Evolutionary conservation across 2,888 invertebrate species (phyloP).

Genomic region (Beris chalybata): DNA sequence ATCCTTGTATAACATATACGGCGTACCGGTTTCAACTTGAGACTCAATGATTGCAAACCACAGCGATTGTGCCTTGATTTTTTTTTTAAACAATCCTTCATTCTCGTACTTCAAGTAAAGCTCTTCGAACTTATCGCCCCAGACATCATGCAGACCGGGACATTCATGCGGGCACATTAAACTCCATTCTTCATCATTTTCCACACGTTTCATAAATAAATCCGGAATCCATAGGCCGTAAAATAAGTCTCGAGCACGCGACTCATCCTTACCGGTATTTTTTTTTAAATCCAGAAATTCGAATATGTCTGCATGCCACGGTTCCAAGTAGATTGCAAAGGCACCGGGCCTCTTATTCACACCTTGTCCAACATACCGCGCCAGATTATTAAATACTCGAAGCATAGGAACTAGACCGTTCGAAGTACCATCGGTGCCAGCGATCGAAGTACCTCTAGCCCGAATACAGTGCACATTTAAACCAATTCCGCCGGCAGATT

Average conservation of each 20-base stretch:
- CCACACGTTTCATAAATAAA: constrained; percentile 90
- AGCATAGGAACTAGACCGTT: constrained; percentile 93
- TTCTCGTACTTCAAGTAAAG: constrained; percentile 81
- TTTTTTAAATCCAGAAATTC: constrained; percentile 89
- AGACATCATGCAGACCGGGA: constrained; percentile 82
- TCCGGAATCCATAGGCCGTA: constrained; percentile 96
- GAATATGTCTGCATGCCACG: constrained; percentile 95
- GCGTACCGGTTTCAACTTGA: constrained; percentile 93
- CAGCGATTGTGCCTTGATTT: constrained; percentile 75
- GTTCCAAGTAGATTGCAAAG: constrained; percentile 92
- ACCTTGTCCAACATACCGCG: constrained; percentile 92
- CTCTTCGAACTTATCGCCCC: constrained; percentile 88
- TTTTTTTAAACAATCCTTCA: constrained; percentile 66
- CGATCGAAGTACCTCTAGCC: constrained; percentile 82
- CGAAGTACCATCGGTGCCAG: constrained; percentile 88
- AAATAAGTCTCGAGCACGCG: constrained; percentile 87
- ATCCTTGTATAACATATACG: constrained; percentile 93
- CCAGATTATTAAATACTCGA: constrained; percentile 87
- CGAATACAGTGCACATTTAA: constrained; percentile 89
- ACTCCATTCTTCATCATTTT: constrained; percentile 78
- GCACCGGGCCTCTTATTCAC: constrained; percentile 94
- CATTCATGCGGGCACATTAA: constrained; percentile 92
- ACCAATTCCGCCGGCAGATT: constrained; percentile 93
- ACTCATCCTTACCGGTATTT: constrained; percentile 90
- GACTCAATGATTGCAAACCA: constrained; percentile 90